phyloP scores from a whole-genome alignment of 2,888 invertebrate genomes.

The Cybosia mesomella region DNA sequence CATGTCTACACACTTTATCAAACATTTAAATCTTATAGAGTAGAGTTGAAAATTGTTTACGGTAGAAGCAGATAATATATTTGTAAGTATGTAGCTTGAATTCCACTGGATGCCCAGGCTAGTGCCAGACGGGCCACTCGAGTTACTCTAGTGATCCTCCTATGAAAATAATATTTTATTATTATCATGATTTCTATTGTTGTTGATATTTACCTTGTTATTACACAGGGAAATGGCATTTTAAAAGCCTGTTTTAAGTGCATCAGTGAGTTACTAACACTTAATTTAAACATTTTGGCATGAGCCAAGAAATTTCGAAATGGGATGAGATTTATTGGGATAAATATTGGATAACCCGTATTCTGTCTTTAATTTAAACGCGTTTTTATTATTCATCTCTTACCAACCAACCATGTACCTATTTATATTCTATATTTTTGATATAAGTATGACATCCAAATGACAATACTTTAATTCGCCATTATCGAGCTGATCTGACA shows the following conservation, averaged over 20 bases:
- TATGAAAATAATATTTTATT: constrained; percentile 83
- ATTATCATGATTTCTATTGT: constrained; percentile 64
- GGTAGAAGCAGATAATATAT: constrained; percentile 24
- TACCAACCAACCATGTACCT: too few relatives aligned
- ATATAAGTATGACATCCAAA: too few relatives aligned
- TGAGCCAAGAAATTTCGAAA: too few relatives aligned
- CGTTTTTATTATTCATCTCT: too few relatives aligned
- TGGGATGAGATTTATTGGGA: too few relatives aligned
- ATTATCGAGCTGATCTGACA: too few relatives aligned
- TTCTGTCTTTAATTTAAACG: too few relatives aligned
- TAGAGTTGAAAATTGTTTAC: constrained; percentile 53
- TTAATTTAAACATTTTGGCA: too few relatives aligned
- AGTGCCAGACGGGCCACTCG: constrained; percentile 65
- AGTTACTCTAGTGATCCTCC: constrained; percentile 75
- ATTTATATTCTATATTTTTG: too few relatives aligned
- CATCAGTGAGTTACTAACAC: too few relatives aligned
- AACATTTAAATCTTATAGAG: constrained; percentile 31
- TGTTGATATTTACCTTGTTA: constrained; percentile 23
- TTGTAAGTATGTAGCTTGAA: constrained; percentile 75
- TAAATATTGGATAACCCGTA: too few relatives aligned
- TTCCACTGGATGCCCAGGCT: constrained; percentile 70
- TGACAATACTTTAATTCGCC: too few relatives aligned
- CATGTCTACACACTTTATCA: constrained; percentile 27
- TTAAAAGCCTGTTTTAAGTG: neutral
- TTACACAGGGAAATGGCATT: neutral